phyloP scores from a whole-genome alignment of 2,888 invertebrate species.

The Orthosia incerta region DNA sequence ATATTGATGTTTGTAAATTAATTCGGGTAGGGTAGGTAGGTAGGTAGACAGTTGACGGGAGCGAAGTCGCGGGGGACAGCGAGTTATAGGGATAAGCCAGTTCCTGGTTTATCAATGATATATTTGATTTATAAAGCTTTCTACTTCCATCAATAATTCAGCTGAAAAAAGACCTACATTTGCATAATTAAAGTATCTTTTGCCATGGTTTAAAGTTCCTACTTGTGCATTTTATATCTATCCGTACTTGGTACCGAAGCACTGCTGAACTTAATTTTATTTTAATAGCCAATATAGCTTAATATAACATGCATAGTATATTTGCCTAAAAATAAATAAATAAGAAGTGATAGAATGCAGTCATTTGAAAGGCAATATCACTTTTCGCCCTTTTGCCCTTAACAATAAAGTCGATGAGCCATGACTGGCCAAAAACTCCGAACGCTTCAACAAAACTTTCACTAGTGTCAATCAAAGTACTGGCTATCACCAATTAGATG shows the following conservation, averaged over 20 bases:
- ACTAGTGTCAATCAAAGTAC: slow-evolving; percentile 30
- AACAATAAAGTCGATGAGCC: too few relatives aligned
- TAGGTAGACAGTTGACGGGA: too few relatives aligned
- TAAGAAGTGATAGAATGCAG: too few relatives aligned
- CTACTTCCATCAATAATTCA: neutral
- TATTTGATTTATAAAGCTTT: neutral
- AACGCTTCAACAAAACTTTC: slow-evolving; percentile 34
- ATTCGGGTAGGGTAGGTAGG: too few relatives aligned
- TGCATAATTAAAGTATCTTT: slow-evolving; percentile 44
- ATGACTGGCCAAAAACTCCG: slow-evolving; percentile 9
- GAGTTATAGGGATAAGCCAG: neutral
- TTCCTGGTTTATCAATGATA: neutral
- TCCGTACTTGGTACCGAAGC: slow-evolving; percentile 55
- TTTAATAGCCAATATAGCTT: too few relatives aligned
- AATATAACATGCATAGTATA: too few relatives aligned
- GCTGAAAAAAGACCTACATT: slow-evolving; percentile 15
- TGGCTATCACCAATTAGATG: slow-evolving; percentile 28
- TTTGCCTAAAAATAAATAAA: too few relatives aligned
- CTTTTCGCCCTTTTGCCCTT: too few relatives aligned
- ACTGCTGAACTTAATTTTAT: neutral
- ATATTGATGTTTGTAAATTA: too few relatives aligned
- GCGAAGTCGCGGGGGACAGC: too few relatives aligned
- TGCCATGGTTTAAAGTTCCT: slow-evolving; percentile 39
- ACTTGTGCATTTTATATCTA: slow-evolving; percentile 27
- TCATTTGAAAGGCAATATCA: too few relatives aligned